Evolutionary conservation across 2,797 vertebrate species (phyloP).

Genomic region (Chelon labrosus): DNA sequence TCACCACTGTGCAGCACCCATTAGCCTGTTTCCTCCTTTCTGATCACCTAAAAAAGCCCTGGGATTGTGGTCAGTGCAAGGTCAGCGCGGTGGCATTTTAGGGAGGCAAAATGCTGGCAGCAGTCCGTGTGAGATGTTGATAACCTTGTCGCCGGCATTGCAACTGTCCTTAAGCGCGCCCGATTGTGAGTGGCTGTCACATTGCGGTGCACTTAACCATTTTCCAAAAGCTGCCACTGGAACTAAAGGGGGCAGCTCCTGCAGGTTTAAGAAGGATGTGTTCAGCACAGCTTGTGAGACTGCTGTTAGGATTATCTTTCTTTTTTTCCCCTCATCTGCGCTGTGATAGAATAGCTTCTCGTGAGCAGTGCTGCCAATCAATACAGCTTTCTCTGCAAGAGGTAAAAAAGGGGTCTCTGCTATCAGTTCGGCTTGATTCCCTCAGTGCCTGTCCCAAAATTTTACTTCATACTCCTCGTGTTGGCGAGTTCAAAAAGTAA

Average conservation of each 20-base stretch:
- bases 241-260: slow-evolving; percentile 73
- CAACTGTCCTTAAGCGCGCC: slow-evolving; percentile 61
- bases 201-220: slow-evolving; percentile 55
- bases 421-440: slow-evolving; percentile 56
- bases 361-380: slow-evolving; percentile 77
- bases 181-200: slow-evolving; percentile 68
- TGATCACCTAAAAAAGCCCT: slow-evolving; percentile 83
- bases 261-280: slow-evolving; percentile 77
- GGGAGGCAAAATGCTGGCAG: slow-evolving; percentile 83
- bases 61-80: slow-evolving; percentile 84
- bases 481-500: slow-evolving; percentile 38
- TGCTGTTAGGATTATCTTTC: slow-evolving; percentile 76
- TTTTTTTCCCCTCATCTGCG: slow-evolving; percentile 59
- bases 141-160: slow-evolving; percentile 76
- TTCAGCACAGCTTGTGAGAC: slow-evolving; percentile 76
- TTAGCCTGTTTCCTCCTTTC: slow-evolving; percentile 94
- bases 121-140: slow-evolving; percentile 84
- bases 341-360: slow-evolving; percentile 77
- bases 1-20: slow-evolving; percentile 91
- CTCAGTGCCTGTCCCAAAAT: slow-evolving; percentile 39
- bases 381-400: slow-evolving; percentile 69
- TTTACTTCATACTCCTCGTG: slow-evolving; percentile 40
- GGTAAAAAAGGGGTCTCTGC: slow-evolving; percentile 61
- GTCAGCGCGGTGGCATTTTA: slow-evolving; percentile 88
- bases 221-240: slow-evolving; percentile 60